A percentile compares a stretch with the other conserved stretches of the same genome.
phyloP scores from a whole-genome alignment of 1,140 invertebrate species.

The Popillia japonica region DNA sequence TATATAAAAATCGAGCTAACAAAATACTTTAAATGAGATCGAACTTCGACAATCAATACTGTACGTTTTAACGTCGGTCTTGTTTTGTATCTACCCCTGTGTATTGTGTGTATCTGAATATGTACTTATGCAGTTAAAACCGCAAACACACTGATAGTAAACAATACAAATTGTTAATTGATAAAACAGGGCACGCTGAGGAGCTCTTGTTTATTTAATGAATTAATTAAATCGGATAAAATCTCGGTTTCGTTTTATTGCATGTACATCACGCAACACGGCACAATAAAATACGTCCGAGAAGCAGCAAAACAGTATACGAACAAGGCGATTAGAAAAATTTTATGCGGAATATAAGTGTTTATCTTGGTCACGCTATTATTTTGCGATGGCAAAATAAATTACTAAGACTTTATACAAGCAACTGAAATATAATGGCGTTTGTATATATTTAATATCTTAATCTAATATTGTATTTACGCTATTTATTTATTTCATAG shows the following conservation, averaged over 20 bases:
- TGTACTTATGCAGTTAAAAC: background rate
- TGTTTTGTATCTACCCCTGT: background rate
- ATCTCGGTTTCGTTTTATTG: background rate
- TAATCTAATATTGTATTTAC: too few species aligned
- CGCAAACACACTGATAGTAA: background rate
- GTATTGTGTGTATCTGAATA: background rate
- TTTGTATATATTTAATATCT: too few species aligned
- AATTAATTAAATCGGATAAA: conserved; percentile 12
- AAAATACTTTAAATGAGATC: background rate
- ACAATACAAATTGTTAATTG: background rate
- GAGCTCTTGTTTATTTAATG: background rate
- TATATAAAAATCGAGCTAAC: background rate
- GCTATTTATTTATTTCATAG: too few species aligned
- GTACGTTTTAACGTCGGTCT: background rate
- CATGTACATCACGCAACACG: background rate
- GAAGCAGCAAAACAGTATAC: background rate
- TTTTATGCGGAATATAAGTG: background rate
- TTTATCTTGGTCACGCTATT: background rate
- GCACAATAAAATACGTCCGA: background rate
- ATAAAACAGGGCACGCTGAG: background rate
- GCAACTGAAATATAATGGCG: too few species aligned
- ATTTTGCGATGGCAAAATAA: background rate
- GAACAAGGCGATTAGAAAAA: too few species aligned
- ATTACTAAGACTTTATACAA: too few species aligned
- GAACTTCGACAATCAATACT: background rate